Base-by-base conservation (phyloP, 2,888 invertebrate species). In the Taenaris catops region DNA sequence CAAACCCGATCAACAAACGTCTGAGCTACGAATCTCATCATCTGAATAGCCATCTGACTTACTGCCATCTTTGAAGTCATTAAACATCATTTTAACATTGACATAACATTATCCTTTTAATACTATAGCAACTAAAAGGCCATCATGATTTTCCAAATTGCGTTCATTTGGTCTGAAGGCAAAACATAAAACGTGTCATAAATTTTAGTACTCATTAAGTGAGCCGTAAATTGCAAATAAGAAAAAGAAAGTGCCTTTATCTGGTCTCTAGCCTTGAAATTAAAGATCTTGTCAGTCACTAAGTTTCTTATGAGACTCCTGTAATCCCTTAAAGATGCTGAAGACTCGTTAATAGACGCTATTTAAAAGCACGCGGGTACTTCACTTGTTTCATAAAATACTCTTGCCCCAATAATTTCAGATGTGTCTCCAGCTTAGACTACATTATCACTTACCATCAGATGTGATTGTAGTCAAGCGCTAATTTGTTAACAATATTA, bases 141-240 rank as follows among this genome's bases (percentile, higher is more conserved):
- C 21, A 23, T 4, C n/a, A 9, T 11, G 14, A 9, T 18, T 25
- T 23, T 14, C 25, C 9, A 28, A 34, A 38, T 23, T 23, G 29
- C 38, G 17, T 34, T 28, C 39, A 19, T 11, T 24, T 17, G 31
- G 24, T 26, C 20, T 25, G 14, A 34, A 34, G 21, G 26, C 21
- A 9, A 6, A 8, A 11, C 27, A 31, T 44, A 34, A 44, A 44
- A 37, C 34, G 34, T 34, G 24, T 34, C 37, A 34, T 41, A 41
- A 41, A 31, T 41, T 44, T 41, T 34, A 44, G 23, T 32, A 28
- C 34, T 37, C 37, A 43, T 43, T 43, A 43, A 36, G 11, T 26
- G 8, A n/a, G 21, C 37, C 42, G 45, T 44, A 46, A 48, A 48
- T 39, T 46, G 43, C 41, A 34, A 41, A 41, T 41, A 44, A 48